A percentile compares a stretch with the other conserved stretches of the same genome.
These are phyloP conservation scores for Atherix ibis DNA, from an alignment of 2,888 invertebrate species.

Conservation along the genomic window DNA sequence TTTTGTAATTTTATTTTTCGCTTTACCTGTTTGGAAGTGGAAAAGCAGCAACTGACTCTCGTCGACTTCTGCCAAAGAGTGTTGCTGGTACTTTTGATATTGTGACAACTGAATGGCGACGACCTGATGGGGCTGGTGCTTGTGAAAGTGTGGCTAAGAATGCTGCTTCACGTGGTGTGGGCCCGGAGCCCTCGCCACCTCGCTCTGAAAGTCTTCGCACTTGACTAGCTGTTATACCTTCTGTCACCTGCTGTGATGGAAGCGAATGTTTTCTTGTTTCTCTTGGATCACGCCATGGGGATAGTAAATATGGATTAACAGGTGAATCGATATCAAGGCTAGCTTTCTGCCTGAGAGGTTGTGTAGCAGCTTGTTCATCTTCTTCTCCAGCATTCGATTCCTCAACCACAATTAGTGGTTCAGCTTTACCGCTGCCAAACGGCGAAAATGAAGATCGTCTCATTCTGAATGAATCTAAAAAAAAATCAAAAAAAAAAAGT, in stretches of 20 bases:
- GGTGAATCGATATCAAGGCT: slow-evolving; percentile 64
- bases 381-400: slow-evolving; percentile 54
- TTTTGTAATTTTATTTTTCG: too few species aligned
- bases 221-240: slow-evolving; percentile 76
- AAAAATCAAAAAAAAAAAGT: neutral
- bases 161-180: slow-evolving; percentile 62
- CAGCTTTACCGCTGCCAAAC: slow-evolving; percentile 37
- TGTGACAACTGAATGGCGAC: slow-evolving; percentile 73
- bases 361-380: slow-evolving; percentile 36
- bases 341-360: slow-evolving; percentile 40
- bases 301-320: slow-evolving; percentile 63
- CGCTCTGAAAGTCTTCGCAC: slow-evolving; percentile 68
- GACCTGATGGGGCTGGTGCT: slow-evolving; percentile 55
- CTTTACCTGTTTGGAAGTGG: slow-evolving; percentile 38
- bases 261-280: slow-evolving; percentile 67
- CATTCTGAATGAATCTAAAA: slow-evolving; percentile 35
- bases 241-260: slow-evolving; percentile 69
- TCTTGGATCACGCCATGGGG: slow-evolving; percentile 60
- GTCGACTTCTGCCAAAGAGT: slow-evolving; percentile 58
- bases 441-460: slow-evolving; percentile 50
- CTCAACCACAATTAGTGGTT: slow-evolving; percentile 71
- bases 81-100: slow-evolving; percentile 67
- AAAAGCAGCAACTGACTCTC: slow-evolving; percentile 69
- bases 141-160: slow-evolving; percentile 69
- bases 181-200: slow-evolving; percentile 58